phyloP scores from a whole-genome alignment of 2,797 vertebrate genomes.

The Rhinatrema bivittatum region DNA sequence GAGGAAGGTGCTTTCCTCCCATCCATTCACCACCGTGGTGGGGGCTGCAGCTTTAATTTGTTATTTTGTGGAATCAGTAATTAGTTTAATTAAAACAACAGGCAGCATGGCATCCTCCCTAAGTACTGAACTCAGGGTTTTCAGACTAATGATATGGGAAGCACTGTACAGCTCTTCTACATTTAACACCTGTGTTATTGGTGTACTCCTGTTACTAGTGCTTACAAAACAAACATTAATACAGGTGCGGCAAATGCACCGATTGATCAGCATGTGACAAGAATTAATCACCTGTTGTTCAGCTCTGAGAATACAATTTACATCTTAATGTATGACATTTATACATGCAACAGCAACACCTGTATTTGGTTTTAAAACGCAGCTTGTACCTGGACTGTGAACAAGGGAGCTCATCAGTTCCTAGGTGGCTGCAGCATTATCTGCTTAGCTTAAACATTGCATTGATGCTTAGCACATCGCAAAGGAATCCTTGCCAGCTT shows the following conservation, averaged over 20 bases:
- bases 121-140: constrained; percentile 36
- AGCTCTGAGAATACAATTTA: constrained; percentile 55
- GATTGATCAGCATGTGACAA: constrained; percentile 43
- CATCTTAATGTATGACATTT: constrained; percentile 48
- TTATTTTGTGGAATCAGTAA: constrained; percentile 60
- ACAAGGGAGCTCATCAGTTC: too few relatives aligned
- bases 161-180: constrained; percentile 8
- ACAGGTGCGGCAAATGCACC: constrained; percentile 54
- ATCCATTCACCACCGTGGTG: constrained; percentile 33
- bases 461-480: too few relatives aligned
- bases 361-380: too few relatives aligned
- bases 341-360: background rate
- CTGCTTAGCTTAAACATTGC: too few relatives aligned
- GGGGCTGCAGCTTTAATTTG: constrained; percentile 63
- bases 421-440: too few relatives aligned
- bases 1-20: background rate
- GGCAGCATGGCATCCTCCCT: constrained; percentile 44
- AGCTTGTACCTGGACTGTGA: too few relatives aligned
- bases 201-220: constrained; percentile 20
- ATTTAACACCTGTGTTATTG: constrained; percentile 46
- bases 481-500: too few relatives aligned
- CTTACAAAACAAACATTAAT: constrained; percentile 44
- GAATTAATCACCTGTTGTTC: constrained; percentile 58
- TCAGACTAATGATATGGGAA: constrained; percentile 20
- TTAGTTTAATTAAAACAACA: constrained; percentile 60